phyloP scores from a whole-genome alignment of 2,113 vertebrate genomes.

The Dissostichus mawsoni region DNA sequence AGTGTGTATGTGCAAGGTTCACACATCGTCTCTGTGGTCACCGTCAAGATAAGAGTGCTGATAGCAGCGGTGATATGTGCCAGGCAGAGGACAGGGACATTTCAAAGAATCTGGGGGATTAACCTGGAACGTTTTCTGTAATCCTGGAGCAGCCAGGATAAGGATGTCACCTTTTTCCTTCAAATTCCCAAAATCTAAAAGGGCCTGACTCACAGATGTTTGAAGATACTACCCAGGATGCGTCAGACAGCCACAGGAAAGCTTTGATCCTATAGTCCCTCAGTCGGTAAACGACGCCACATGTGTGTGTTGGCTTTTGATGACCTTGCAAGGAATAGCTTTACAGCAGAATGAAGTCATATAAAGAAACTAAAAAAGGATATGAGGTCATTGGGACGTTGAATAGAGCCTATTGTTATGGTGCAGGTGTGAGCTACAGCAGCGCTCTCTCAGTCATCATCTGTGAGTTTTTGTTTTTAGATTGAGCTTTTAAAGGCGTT shows the following conservation, averaged over 20 bases:
- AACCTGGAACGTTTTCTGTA: conserved; percentile 8
- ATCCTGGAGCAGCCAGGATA: not conserved
- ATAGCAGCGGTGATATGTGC: conserved; percentile 8
- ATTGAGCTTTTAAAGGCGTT: not conserved
- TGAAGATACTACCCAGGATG: conserved; percentile 31
- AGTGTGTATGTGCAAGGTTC: conserved; percentile 35
- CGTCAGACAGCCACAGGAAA: conserved; percentile 38
- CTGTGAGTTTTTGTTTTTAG: conserved; percentile 16
- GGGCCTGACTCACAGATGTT: conserved; percentile 49
- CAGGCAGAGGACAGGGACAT: not conserved
- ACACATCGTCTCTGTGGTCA: conserved; percentile 40
- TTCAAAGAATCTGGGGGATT: conserved; percentile 10
- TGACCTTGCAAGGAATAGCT: conserved; percentile 35
- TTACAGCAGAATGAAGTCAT: conserved; percentile 54
- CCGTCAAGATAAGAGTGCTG: conserved; percentile 37
- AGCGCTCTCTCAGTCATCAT: conserved; percentile 5
- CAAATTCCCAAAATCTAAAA: not conserved
- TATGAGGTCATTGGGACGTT: not conserved
- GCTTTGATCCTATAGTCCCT: conserved; percentile 46
- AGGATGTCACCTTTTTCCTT: not conserved
- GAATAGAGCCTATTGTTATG: conserved; percentile 52
- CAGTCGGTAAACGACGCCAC: conserved; percentile 42
- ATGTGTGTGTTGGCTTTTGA: conserved; percentile 8
- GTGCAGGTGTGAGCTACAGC: conserved; percentile 53
- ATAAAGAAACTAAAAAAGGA: conserved; percentile 25